Conservation (phyloP, 1,140 invertebrate species). For the Brachionus rotundiformis region DNA sequence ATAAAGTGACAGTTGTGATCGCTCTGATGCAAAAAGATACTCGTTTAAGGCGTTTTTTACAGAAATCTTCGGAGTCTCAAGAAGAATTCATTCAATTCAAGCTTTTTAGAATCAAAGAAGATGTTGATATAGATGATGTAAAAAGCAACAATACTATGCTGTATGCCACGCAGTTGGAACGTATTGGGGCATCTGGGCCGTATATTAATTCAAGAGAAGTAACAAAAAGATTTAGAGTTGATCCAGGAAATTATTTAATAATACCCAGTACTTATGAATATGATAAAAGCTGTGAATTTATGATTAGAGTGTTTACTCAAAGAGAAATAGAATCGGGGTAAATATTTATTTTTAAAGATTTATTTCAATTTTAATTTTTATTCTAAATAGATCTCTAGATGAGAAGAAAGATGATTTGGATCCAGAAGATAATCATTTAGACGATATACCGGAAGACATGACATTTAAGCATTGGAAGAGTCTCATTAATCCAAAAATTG, state of each 20-base stretch:
- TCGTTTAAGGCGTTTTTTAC: background rate
- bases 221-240: slow-evolving; percentile 59
- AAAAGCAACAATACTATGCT: background rate
- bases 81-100: slow-evolving; percentile 53
- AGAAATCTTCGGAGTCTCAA: background rate
- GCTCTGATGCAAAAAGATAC: slow-evolving; percentile 52
- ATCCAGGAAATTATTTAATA: slow-evolving; percentile 69
- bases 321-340: slow-evolving; percentile 8
- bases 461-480: slow-evolving; percentile 45
- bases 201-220: slow-evolving; percentile 63
- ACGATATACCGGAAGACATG: slow-evolving; percentile 40
- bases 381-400: background rate
- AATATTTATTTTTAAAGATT: background rate
- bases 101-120: slow-evolving; percentile 41
- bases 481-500: slow-evolving; percentile 24
- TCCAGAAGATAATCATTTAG: slow-evolving; percentile 22
- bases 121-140: background rate
- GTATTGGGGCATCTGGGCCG: slow-evolving; percentile 57
- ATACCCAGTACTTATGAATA: slow-evolving; percentile 70
- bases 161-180: slow-evolving; percentile 38
- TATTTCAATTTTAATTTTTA: background rate
- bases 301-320: slow-evolving; percentile 69
- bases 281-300: slow-evolving; percentile 67
- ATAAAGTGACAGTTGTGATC: slow-evolving; percentile 25
- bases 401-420: background rate